phyloP scores from a whole-genome alignment of 2,888 invertebrate species.

The Andrena bicolor region DNA sequence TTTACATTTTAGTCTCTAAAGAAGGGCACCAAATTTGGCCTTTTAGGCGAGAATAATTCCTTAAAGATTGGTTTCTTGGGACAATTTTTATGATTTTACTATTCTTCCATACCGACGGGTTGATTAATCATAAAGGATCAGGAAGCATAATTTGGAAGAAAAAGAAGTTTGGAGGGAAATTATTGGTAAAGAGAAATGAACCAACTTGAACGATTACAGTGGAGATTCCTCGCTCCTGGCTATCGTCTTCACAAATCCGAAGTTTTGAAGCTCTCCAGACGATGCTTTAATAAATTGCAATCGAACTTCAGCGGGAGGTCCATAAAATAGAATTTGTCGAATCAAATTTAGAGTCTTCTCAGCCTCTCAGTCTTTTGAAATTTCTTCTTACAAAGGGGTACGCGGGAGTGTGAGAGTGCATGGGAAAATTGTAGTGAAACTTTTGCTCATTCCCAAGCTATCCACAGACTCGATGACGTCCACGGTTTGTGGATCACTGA shows the following conservation, averaged over 20 bases:
- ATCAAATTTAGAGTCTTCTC: slow-evolving; percentile 4
- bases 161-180: background rate
- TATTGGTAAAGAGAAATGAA: slow-evolving; percentile 6
- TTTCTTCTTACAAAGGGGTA: background rate
- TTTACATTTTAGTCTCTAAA: no score
- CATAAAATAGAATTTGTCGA: slow-evolving; percentile 50
- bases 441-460: slow-evolving; percentile 22
- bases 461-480: background rate
- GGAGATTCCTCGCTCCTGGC: background rate
- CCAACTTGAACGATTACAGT: background rate
- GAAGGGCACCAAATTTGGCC: no score
- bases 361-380: background rate
- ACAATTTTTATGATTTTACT: no score
- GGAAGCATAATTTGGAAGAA: background rate
- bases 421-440: slow-evolving; percentile 48
- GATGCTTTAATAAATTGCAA: background rate
- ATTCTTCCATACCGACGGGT: no score
- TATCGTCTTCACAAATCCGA: background rate
- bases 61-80: background rate
- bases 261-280: background rate
- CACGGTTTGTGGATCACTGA: background rate
- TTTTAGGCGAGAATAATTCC: no score
- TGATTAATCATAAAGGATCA: background rate
- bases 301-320: background rate
- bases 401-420: slow-evolving; percentile 26